phyloP scores from a whole-genome alignment of 2,888 invertebrate species.

The Eudemis profundana region DNA sequence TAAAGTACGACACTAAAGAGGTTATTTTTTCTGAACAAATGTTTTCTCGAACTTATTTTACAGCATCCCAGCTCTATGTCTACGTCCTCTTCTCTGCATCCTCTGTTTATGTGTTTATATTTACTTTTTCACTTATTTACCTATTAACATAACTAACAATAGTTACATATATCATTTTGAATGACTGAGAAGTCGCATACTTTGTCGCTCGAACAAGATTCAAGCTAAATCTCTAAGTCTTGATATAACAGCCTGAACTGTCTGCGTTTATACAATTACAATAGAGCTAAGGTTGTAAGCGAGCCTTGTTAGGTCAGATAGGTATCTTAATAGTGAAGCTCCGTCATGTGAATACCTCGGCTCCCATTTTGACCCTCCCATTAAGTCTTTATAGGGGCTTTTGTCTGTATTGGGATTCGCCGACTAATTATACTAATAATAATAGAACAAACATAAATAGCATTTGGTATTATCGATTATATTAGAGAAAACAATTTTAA shows the following conservation, averaged over 20 bases:
- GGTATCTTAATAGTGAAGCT: slow-evolving; percentile 31
- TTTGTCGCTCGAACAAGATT: too few relatives aligned
- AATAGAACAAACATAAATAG: background rate
- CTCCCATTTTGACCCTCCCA: slow-evolving; percentile 37
- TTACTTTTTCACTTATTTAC: too few relatives aligned
- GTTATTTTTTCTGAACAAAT: too few relatives aligned
- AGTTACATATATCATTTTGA: too few relatives aligned
- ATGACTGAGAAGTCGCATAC: too few relatives aligned
- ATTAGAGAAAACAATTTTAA: background rate
- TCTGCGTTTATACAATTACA: slow-evolving; percentile 25
- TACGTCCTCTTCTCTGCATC: too few relatives aligned
- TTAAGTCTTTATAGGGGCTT: slow-evolving; percentile 30
- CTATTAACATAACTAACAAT: too few relatives aligned
- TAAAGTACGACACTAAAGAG: too few relatives aligned
- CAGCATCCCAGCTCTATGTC: too few relatives aligned
- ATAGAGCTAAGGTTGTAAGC: slow-evolving; percentile 22
- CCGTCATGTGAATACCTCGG: slow-evolving; percentile 27
- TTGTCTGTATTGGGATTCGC: slow-evolving; percentile 24
- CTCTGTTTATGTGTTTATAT: too few relatives aligned
- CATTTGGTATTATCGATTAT: background rate
- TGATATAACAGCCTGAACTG: slow-evolving; percentile 5
- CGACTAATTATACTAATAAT: slow-evolving; percentile 8
- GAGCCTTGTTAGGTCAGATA: slow-evolving; percentile 29
- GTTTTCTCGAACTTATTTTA: too few relatives aligned
- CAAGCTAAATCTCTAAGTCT: background rate